A percentile compares a stretch with the other conserved stretches of the same genome.
Conservation (phyloP, 1,140 invertebrate species). For the Papilio polyxenes region DNA sequence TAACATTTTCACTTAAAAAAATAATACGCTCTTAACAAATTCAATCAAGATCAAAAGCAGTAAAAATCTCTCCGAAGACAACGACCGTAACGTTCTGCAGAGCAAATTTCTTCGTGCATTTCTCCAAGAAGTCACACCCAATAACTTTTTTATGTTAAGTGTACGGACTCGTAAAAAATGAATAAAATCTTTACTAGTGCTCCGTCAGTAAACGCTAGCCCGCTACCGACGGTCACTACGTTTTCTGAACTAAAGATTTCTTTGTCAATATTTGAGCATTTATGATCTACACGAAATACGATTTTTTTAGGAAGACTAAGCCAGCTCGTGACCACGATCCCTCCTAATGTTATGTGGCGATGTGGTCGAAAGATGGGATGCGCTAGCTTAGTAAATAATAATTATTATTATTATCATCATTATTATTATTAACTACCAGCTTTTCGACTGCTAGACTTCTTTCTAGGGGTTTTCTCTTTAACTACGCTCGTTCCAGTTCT, state of each 20-base stretch:
- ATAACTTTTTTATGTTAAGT: conserved; percentile 36
- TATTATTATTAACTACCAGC: too few relatives aligned
- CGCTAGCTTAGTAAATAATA: too few relatives aligned
- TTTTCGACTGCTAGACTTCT: too few relatives aligned
- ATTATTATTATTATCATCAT: too few relatives aligned
- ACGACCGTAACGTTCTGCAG: conserved; percentile 3
- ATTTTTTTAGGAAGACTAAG: background rate
- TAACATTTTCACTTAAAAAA: background rate
- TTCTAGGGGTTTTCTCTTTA: too few relatives aligned
- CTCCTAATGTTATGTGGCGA: too few relatives aligned
- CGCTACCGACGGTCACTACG: background rate
- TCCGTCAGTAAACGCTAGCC: conserved; percentile 19
- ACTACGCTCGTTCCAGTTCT: too few relatives aligned
- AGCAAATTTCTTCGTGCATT: conserved; percentile 22
- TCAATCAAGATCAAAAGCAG: conserved; percentile 21
- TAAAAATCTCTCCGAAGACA: conserved; percentile 19
- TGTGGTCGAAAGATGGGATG: too few relatives aligned
- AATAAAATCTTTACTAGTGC: conserved; percentile 32
- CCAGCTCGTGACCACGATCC: background rate
- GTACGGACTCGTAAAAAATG: conserved; percentile 37
- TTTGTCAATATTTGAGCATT: background rate
- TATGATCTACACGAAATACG: background rate
- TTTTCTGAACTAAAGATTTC: background rate
- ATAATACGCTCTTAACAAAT: conserved; percentile 9
- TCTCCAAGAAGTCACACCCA: conserved; percentile 26